phyloP scores from a whole-genome alignment of 2,113 vertebrate genomes.

The Psephotus haematonotus region DNA sequence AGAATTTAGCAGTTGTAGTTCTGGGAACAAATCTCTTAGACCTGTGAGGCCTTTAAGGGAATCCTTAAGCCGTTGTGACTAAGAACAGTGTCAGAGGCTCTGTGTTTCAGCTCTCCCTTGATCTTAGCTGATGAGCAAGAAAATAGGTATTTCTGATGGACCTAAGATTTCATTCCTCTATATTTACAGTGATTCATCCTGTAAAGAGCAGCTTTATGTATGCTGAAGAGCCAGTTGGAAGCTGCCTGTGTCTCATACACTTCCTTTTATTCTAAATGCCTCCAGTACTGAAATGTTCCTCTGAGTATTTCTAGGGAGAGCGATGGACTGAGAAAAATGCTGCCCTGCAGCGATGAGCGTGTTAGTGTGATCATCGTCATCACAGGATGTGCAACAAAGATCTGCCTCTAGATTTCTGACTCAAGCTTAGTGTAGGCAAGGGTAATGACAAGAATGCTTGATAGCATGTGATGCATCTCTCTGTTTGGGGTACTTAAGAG shows the following conservation, averaged over 20 bases:
- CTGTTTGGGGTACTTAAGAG: background rate
- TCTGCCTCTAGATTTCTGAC: background rate
- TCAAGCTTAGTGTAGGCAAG: background rate
- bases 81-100: conserved; percentile 9
- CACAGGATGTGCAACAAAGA: background rate
- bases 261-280: conserved; percentile 29
- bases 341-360: background rate
- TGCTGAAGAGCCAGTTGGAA: conserved; percentile 5
- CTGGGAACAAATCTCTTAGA: background rate
- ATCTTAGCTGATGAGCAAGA: conserved; percentile 32
- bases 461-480: background rate
- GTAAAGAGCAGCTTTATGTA: background rate
- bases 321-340: conserved; percentile 1
- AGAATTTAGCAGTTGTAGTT: background rate
- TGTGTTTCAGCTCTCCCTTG: background rate
- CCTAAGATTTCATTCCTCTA: conserved; percentile 9
- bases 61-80: conserved; percentile 22
- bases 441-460: background rate
- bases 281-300: background rate
- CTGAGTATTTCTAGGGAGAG: conserved; percentile 38
- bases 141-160: conserved; percentile 17
- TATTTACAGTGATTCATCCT: conserved; percentile 37
- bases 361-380: background rate
- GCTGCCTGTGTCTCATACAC: conserved; percentile 27
- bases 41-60: background rate